phyloP scores from a whole-genome alignment of 1,140 invertebrate species.

The Euschistus heros region DNA sequence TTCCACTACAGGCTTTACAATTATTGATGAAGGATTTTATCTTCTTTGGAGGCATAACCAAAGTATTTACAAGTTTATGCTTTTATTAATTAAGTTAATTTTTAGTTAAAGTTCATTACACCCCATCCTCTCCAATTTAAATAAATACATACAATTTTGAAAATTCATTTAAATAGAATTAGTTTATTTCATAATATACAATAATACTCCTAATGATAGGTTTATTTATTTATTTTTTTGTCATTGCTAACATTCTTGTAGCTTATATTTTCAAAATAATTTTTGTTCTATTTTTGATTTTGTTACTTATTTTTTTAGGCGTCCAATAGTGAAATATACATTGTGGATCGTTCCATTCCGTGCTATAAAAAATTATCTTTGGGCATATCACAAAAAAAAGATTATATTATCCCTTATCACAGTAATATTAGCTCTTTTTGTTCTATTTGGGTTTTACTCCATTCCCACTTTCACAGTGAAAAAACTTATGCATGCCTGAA shows the following conservation, averaged over 20 bases:
- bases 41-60: too few relatives aligned
- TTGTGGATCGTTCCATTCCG: slow-evolving; percentile 4
- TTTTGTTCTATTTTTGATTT: not conserved
- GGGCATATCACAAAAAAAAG: not conserved
- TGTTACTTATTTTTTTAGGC: not conserved
- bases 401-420: not conserved
- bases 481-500: not conserved
- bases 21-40: too few relatives aligned
- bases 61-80: too few relatives aligned
- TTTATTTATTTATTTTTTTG: not conserved
- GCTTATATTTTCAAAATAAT: too few relatives aligned
- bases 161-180: not conserved
- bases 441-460: not conserved
- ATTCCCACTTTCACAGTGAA: slow-evolving; percentile 1
- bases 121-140: too few relatives aligned
- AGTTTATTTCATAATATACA: not conserved
- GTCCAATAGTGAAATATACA: not conserved
- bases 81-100: too few relatives aligned
- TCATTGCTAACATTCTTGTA: not conserved
- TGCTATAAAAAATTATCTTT: not conserved
- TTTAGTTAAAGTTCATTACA: too few relatives aligned
- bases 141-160: too few relatives aligned
- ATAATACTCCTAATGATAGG: not conserved
- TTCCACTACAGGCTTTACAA: too few relatives aligned
- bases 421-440: not conserved